Conservation (phyloP, 2,797 vertebrate species). For the Glossophaga mutica region DNA sequence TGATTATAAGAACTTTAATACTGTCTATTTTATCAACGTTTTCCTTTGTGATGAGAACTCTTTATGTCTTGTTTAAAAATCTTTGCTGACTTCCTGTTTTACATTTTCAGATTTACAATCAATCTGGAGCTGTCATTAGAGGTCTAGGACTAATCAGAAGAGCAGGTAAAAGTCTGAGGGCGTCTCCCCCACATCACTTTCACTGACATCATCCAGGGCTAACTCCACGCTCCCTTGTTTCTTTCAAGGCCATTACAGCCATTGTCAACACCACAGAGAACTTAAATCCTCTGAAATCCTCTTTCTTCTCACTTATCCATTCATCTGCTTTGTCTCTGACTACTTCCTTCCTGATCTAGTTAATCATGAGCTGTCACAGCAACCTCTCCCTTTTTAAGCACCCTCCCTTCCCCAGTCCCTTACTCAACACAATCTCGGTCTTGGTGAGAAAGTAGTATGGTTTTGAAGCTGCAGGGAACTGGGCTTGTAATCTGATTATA, state of each 20-base stretch:
- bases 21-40: neutral
- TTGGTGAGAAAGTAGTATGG: neutral
- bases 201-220: neutral
- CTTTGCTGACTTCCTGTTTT: neutral
- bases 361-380: neutral
- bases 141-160: neutral
- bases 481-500: neutral
- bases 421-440: neutral
- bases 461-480: neutral
- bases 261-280: neutral
- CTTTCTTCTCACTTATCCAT: neutral
- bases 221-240: neutral
- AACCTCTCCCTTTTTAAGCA: neutral
- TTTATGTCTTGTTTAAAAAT: neutral
- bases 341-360: neutral
- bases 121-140: neutral
- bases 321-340: neutral
- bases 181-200: neutral
- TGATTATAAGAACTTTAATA: neutral
- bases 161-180: neutral
- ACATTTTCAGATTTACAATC: neutral
- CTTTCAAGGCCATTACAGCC: neutral
- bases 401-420: neutral
- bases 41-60: neutral
- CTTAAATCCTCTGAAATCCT: neutral